These are phyloP conservation scores for Orthosia gracilis DNA, from an alignment of 2,888 invertebrate species.

Conservation along the genomic window DNA sequence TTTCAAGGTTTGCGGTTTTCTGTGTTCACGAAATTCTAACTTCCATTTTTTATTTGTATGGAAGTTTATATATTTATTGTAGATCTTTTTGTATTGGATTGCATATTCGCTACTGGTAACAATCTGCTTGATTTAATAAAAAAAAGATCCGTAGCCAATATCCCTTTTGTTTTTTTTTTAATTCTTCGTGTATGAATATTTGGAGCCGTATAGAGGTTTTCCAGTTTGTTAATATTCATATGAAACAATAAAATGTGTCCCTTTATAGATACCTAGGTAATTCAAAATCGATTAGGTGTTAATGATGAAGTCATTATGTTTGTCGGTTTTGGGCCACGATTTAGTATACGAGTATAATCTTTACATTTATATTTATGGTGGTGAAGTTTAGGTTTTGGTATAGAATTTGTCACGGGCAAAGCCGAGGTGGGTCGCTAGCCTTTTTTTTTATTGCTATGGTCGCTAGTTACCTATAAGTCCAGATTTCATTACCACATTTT, in stretches of 20 bases:
- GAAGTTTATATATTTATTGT: slow-evolving; percentile 7
- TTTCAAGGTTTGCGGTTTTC: slow-evolving; percentile 59
- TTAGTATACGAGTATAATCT: too few species aligned
- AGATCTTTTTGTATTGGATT: neutral
- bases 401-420: too few species aligned
- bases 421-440: too few species aligned
- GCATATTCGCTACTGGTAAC: neutral
- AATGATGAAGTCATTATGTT: slow-evolving; percentile 11
- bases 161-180: neutral
- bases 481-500: neutral
- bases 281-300: slow-evolving; percentile 17
- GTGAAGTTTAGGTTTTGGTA: neutral
- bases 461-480: too few species aligned
- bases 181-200: neutral
- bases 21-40: slow-evolving; percentile 53
- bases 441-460: too few species aligned
- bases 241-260: neutral
- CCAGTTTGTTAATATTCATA: neutral
- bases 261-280: neutral
- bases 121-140: neutral
- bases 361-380: neutral
- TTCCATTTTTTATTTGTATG: slow-evolving; percentile 41
- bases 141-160: too few species aligned
- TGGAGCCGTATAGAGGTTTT: neutral
- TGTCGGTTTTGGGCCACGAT: neutral